These are phyloP conservation scores for Manis pentadactyla DNA, from an alignment of 2,797 vertebrate species.

Conservation along the genomic window DNA sequence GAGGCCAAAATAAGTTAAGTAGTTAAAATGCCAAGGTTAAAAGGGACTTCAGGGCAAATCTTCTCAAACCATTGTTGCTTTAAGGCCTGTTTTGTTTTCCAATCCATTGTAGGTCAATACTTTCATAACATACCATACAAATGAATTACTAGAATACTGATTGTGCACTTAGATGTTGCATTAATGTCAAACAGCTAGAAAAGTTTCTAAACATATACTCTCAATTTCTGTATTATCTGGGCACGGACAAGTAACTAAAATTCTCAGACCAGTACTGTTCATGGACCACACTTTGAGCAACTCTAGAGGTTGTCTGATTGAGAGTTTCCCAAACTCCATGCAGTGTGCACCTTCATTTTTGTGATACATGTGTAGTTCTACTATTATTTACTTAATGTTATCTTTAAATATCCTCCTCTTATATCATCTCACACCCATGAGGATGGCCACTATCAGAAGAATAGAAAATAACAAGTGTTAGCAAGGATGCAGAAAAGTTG, in stretches of 20 bases:
- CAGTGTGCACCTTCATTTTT: not conserved
- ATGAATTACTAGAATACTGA: not conserved
- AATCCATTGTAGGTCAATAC: not conserved
- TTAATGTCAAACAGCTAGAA: not conserved
- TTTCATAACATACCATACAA: not conserved
- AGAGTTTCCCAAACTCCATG: not conserved
- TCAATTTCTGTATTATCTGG: not conserved
- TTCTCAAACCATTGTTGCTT: not conserved
- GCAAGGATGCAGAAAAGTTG: not conserved
- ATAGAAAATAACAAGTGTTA: not conserved
- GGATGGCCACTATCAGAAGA: not conserved
- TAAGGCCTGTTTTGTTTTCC: not conserved
- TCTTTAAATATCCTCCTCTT: not conserved
- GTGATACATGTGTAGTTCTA: not conserved
- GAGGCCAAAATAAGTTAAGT: not conserved
- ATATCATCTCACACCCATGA: not conserved
- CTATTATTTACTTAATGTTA: not conserved
- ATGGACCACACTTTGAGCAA: not conserved
- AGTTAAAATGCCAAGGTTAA: not conserved
- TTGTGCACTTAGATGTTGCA: fast-evolving
- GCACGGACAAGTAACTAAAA: not conserved
- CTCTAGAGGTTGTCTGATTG: not conserved
- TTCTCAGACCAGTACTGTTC: not conserved
- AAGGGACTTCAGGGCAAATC: not conserved
- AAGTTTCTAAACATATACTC: not conserved